Evolutionary conservation across 1,140 invertebrate species (phyloP), one percentile per base, ranked within the genome.

Genomic region (Aphaenogaster ashmeadi): DNA sequence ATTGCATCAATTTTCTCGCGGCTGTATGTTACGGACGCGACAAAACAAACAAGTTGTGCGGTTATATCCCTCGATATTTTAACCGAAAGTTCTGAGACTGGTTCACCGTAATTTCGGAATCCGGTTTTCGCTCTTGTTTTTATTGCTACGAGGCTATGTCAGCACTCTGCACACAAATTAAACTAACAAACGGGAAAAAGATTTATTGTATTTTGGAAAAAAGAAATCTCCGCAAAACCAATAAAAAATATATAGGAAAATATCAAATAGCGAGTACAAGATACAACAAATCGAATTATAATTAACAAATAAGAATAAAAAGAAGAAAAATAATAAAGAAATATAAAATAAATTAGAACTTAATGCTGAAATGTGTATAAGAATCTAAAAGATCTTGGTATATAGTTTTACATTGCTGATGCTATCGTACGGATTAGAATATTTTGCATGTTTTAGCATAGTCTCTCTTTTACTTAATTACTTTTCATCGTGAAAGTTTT

Each of bases 21-120:
- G 36, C 36, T 54, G 36, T 81, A 33, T 33, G 18, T 62, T 67
- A 36, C 15, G 18, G 38, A 3, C 21, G 7, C 54, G 41, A 74
- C 69, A 75, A 74, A 84, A 69, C 64, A 69, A 74, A 84, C 67
- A 50, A 64, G 18, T 47, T 27, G 69, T 60, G 41, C 18, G 41
- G 41, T 84, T 60, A 50, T 60, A 50, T 60, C 67, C 54, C 47
- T 18, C 69, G 67, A 84, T 84, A 84, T 84, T 84, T 84, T 74
- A 60, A 60, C 21, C 69, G 56, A 84, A 84, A 84, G 18, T 74
- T 84, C 58, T n/a, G n/a, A 69, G 36, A 13, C 21, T 13, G 36
- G 50, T 71, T 74, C 47, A 60, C 41, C 67, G n/a, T 84, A 84
- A 74, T 84, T 84, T 84, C 15, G 15, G 1, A 56, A 58, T 56